Conservation (phyloP, 2,888 invertebrate species). For the Cryptus viduatorius region DNA sequence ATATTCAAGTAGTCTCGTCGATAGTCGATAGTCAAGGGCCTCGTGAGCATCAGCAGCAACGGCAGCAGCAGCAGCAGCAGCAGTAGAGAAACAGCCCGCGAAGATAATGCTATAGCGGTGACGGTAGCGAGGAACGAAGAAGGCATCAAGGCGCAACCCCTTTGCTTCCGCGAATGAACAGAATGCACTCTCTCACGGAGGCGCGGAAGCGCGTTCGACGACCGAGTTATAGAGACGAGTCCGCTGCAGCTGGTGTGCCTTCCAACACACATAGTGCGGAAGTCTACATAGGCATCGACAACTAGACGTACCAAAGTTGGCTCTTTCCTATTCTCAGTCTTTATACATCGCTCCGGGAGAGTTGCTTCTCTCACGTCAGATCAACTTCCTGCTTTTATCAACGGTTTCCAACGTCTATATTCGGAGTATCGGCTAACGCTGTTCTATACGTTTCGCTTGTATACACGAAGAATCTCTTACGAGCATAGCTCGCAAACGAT, state of each 20-base stretch:
- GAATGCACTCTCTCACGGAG: conserved; percentile 30
- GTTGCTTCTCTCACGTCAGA: conserved; percentile 36
- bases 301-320: conserved; percentile 45
- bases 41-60: conserved; percentile 59
- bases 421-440: conserved; percentile 1
- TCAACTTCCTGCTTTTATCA: conserved; percentile 37
- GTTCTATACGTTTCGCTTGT: background rate
- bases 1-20: conserved; percentile 73
- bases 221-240: conserved; percentile 30
- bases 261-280: background rate
- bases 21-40: conserved; percentile 71
- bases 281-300: conserved; percentile 34
- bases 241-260: conserved; percentile 1
- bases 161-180: conserved; percentile 30
- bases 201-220: conserved; percentile 45
- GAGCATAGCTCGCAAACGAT: background rate
- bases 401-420: conserved; percentile 6
- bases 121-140: conserved; percentile 7
- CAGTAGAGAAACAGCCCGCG: conserved; percentile 47
- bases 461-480: background rate
- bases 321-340: conserved; percentile 49
- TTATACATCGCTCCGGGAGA: conserved; percentile 7
- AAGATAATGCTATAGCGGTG: conserved; percentile 48
- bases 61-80: conserved; percentile 38
- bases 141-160: background rate